Percentiles rank a stretch among this genome's conserved stretches.
phyloP scores from a whole-genome alignment of 1,140 invertebrate genomes.

The Drosophila virilis region DNA sequence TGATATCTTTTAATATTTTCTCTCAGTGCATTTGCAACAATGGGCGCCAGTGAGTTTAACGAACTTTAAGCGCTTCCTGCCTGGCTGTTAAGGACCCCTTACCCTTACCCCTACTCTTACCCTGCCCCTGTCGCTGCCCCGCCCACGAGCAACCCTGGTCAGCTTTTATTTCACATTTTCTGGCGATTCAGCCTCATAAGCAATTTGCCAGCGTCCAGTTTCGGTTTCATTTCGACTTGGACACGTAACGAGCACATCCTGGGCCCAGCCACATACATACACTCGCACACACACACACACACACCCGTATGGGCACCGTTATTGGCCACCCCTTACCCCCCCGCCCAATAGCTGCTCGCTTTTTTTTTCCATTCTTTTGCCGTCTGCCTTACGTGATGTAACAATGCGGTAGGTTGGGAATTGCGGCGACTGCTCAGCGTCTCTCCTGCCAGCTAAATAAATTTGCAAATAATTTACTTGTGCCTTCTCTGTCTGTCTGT shows the following conservation, averaged over 20 bases:
- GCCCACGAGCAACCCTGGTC: constrained; percentile 11
- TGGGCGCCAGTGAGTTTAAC: constrained; percentile 69
- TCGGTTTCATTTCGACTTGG: constrained; percentile 73
- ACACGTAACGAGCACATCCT: constrained; percentile 54
- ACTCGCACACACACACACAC: neutral
- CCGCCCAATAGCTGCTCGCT: constrained; percentile 1
- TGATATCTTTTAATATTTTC: neutral
- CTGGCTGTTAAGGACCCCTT: constrained; percentile 41
- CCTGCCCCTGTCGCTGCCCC: neutral
- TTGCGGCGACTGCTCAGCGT: constrained; percentile 15
- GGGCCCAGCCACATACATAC: constrained; percentile 27
- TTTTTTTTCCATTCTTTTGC: constrained; percentile 7
- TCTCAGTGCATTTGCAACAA: constrained; percentile 32
- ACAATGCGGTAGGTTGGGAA: constrained; percentile 73
- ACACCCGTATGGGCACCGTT: constrained; percentile 19
- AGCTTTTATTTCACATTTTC: constrained; percentile 72
- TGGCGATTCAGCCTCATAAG: constrained; percentile 44
- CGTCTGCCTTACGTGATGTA: constrained; percentile 73
- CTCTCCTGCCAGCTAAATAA: constrained; percentile 57
- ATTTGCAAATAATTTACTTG: constrained; percentile 70
- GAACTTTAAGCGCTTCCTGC: constrained; percentile 75
- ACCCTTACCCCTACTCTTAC: neutral
- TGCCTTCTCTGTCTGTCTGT: constrained; percentile 42
- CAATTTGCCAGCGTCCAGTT: constrained; percentile 69
- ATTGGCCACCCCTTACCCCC: constrained; percentile 8